Evolutionary conservation across 2,888 invertebrate genomes (phyloP).

Genomic region (Agriotes lineatus): DNA sequence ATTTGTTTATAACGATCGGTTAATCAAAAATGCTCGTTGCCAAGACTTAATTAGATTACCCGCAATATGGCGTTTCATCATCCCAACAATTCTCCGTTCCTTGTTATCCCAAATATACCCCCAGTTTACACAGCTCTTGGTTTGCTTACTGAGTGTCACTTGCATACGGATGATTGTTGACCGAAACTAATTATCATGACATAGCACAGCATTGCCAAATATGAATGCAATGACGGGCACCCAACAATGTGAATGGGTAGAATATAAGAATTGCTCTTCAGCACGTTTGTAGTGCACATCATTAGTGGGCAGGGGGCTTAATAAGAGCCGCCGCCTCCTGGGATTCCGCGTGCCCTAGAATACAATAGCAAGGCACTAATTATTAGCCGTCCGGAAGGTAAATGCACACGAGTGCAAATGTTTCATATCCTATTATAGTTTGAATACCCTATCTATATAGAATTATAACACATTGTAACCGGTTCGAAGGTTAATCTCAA

Average conservation of each 20-base stretch:
- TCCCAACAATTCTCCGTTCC: not conserved
- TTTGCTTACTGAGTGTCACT: slow-evolving; percentile 6
- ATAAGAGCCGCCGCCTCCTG: slow-evolving; percentile 40
- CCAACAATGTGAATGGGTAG: not conserved
- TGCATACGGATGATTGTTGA: slow-evolving; percentile 17
- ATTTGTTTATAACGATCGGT: too few relatives aligned
- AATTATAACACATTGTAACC: too few relatives aligned
- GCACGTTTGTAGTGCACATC: slow-evolving; percentile 31
- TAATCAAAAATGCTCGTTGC: too few relatives aligned
- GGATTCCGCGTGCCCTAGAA: slow-evolving; percentile 50
- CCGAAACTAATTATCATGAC: slow-evolving; percentile 31
- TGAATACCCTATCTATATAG: too few relatives aligned
- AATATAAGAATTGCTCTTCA: slow-evolving; percentile 39
- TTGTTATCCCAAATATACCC: slow-evolving; percentile 10
- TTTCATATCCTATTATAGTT: slow-evolving; percentile 47
- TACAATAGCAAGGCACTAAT: slow-evolving; percentile 52
- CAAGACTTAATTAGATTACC: not conserved
- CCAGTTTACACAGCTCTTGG: slow-evolving; percentile 8
- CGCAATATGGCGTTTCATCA: not conserved
- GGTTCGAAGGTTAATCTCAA: too few relatives aligned
- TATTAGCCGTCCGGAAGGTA: slow-evolving; percentile 29
- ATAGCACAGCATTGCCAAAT: slow-evolving; percentile 24
- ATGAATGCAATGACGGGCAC: slow-evolving; percentile 22
- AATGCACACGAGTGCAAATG: slow-evolving; percentile 43
- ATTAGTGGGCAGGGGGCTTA: slow-evolving; percentile 35